Percentiles rank a stretch among this genome's conserved stretches.
Evolutionary conservation across 2,797 vertebrate species (phyloP).

Genomic region (Premnoplex brunnescens): DNA sequence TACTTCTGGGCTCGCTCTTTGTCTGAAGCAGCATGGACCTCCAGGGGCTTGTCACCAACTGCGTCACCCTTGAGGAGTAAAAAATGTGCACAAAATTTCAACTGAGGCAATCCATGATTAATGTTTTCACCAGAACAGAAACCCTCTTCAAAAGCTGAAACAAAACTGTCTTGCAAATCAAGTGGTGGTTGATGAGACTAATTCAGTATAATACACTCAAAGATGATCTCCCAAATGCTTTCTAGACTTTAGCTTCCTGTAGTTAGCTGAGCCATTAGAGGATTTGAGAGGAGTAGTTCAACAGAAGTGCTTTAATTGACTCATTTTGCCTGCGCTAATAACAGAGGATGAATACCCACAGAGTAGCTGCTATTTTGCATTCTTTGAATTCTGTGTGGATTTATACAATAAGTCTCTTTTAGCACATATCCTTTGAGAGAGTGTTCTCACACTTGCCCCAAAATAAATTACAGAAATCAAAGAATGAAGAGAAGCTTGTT

Average conservation of each 20-base stretch:
- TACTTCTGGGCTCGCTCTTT: slow-evolving; percentile 70
- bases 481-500: neutral
- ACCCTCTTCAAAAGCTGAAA: slow-evolving; percentile 11
- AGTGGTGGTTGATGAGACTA: neutral
- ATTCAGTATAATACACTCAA: neutral
- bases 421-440: neutral
- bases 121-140: neutral
- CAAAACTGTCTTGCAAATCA: neutral
- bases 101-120: neutral
- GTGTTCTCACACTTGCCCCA: slow-evolving; percentile 14
- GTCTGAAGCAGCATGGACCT: slow-evolving; percentile 35
- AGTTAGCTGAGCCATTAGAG: slow-evolving; percentile 14
- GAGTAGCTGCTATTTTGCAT: slow-evolving; percentile 13
- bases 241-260: neutral
- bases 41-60: slow-evolving; percentile 49
- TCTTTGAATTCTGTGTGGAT: slow-evolving; percentile 30
- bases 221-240: neutral
- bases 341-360: slow-evolving; percentile 32
- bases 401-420: slow-evolving; percentile 55
- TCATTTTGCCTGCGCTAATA: slow-evolving; percentile 38
- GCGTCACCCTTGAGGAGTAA: slow-evolving; percentile 19
- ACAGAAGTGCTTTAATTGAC: slow-evolving; percentile 43
- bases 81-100: neutral
- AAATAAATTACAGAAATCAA: slow-evolving; percentile 14
- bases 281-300: slow-evolving; percentile 27